A percentile compares a stretch with the other conserved stretches of the same genome.
Evolutionary conservation across 2,888 invertebrate species (phyloP).

Genomic region (Andrena praecox): DNA sequence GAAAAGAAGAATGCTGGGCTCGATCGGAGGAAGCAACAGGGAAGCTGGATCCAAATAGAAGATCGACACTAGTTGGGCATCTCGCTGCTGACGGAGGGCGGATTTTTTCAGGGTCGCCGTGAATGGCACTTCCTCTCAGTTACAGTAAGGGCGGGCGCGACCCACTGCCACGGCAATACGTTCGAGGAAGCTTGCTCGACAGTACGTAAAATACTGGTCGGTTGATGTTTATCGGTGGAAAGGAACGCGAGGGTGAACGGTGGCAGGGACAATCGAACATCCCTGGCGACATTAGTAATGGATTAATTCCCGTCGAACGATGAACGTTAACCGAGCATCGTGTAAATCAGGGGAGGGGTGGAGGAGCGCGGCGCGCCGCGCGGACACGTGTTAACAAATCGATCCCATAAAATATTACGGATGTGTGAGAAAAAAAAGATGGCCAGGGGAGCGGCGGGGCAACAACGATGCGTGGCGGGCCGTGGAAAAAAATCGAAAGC

Average conservation of each 20-base stretch:
- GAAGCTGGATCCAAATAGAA: not conserved
- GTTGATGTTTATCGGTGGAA: too few relatives aligned
- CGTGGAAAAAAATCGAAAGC: conserved; percentile 61
- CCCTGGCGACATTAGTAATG: not conserved
- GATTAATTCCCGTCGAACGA: conserved; percentile 18
- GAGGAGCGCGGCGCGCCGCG: conserved; percentile 22
- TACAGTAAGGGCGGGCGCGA: not conserved
- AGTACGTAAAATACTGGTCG: too few relatives aligned
- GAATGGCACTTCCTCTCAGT: not conserved
- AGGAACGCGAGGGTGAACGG: not conserved
- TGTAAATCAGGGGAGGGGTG: conserved; percentile 24
- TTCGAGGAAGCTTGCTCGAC: too few relatives aligned
- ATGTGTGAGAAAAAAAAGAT: conserved; percentile 37
- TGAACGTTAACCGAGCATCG: conserved; percentile 20
- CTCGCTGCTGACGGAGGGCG: not conserved
- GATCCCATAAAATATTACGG: conserved; percentile 68
- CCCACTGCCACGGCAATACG: too few relatives aligned
- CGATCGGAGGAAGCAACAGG: conserved; percentile 37
- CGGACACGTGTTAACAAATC: conserved; percentile 69
- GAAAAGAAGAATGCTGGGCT: conserved; percentile 32
- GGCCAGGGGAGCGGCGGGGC: conserved; percentile 2
- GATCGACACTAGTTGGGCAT: not conserved
- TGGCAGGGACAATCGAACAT: not conserved
- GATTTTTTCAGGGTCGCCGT: not conserved
- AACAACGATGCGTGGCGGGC: conserved; percentile 32